phyloP scores from a whole-genome alignment of 2,797 vertebrate species.

The Hemitrygon akajei region DNA sequence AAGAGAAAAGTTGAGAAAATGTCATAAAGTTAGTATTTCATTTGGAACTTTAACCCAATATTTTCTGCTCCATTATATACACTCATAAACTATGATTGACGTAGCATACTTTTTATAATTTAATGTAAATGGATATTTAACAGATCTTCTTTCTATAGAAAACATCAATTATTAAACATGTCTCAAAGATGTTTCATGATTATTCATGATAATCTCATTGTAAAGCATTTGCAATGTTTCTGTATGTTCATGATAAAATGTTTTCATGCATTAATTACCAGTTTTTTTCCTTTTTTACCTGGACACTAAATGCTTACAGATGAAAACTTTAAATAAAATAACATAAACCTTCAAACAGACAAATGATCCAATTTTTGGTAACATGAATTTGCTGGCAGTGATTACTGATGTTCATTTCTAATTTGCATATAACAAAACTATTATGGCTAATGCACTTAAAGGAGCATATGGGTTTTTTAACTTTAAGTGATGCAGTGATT shows the following conservation, averaged over 20 bases:
- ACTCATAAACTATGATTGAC: background rate
- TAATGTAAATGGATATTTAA: background rate
- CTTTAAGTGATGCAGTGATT: slow-evolving; percentile 30
- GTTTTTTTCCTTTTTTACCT: background rate
- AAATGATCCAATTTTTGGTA: slow-evolving; percentile 78
- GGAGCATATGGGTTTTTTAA: background rate
- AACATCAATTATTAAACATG: slow-evolving; percentile 1
- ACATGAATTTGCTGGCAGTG: slow-evolving; percentile 70
- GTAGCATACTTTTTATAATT: background rate
- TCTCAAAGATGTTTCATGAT: slow-evolving; percentile 20
- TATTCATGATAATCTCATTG: slow-evolving; percentile 33
- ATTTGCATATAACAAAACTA: slow-evolving; percentile 47
- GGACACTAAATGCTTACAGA: slow-evolving; percentile 28
- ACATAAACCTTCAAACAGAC: slow-evolving; percentile 68
- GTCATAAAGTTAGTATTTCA: background rate
- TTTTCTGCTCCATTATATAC: background rate
- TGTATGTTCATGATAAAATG: slow-evolving; percentile 1
- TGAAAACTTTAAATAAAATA: slow-evolving; percentile 45
- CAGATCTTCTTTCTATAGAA: background rate
- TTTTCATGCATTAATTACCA: slow-evolving; percentile 33
- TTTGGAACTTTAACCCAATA: background rate
- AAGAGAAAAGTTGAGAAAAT: background rate
- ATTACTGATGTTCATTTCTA: slow-evolving; percentile 71
- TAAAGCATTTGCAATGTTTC: slow-evolving; percentile 13
- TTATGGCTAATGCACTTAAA: slow-evolving; percentile 11